These are phyloP conservation scores for Antechinus flavipes DNA, from an alignment of 2,113 vertebrate genomes.

Conservation along the genomic window DNA sequence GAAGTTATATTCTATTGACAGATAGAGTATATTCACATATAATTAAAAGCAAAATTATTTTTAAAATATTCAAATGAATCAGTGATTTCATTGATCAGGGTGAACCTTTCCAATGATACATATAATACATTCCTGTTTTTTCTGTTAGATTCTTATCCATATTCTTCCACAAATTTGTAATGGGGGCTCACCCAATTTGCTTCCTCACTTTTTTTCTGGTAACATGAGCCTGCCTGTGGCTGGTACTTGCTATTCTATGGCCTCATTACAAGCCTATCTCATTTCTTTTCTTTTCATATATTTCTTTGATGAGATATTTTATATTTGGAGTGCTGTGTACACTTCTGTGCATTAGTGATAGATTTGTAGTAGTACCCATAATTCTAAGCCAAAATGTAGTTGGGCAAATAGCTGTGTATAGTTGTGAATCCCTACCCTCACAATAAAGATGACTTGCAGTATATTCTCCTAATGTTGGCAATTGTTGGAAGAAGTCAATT, in stretches of 20 bases:
- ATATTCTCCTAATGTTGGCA: background rate
- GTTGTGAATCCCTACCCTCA: background rate
- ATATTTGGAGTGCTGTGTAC: background rate
- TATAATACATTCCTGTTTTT: background rate
- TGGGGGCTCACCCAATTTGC: background rate
- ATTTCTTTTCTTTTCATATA: background rate
- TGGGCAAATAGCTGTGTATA: background rate
- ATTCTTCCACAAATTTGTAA: background rate
- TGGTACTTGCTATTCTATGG: background rate
- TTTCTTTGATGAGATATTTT: background rate
- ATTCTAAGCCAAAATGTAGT: background rate
- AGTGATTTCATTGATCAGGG: background rate
- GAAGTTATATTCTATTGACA: background rate
- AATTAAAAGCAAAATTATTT: background rate
- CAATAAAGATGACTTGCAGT: background rate
- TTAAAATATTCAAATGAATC: background rate
- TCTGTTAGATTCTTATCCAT: background rate
- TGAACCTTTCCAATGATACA: background rate
- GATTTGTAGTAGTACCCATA: background rate
- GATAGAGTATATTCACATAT: background rate
- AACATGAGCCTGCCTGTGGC: background rate
- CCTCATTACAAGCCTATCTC: background rate
- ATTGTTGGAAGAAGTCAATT: background rate
- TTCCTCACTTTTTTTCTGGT: background rate
- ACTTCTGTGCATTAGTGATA: background rate